These are phyloP conservation scores for Plutomurus gul DNA, from an alignment of 1,140 invertebrate genomes.

Conservation along the genomic window DNA sequence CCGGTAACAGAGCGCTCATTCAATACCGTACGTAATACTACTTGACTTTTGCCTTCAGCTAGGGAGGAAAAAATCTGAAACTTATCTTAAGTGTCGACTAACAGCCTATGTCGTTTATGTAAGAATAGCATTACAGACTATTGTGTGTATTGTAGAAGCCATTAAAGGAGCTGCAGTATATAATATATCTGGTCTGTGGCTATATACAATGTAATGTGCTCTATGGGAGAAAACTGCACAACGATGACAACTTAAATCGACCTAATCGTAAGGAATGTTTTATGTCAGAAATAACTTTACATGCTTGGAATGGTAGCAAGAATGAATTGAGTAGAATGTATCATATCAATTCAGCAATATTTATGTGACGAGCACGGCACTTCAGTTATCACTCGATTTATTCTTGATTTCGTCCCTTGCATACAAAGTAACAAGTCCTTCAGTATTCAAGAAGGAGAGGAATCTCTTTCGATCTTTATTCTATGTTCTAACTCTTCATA, in stretches of 20 bases:
- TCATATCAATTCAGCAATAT: constrained; percentile 25
- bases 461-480: neutral
- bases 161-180: neutral
- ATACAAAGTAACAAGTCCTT: constrained; percentile 21
- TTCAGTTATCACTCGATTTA: constrained; percentile 29
- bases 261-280: constrained; percentile 12
- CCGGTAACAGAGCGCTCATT: too few species aligned
- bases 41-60: too few species aligned
- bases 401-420: constrained; percentile 28
- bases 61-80: too few species aligned
- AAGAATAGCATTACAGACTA: neutral
- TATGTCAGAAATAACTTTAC: constrained; percentile 21
- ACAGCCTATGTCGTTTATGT: neutral
- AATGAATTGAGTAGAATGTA: constrained; percentile 30
- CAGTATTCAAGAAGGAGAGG: constrained; percentile 15
- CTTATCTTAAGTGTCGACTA: too few species aligned
- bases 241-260: neutral
- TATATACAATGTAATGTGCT: neutral
- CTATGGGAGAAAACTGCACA: neutral
- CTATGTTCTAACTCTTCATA: too few species aligned
- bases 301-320: constrained; percentile 28
- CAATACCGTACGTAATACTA: too few species aligned
- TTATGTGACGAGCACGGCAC: constrained; percentile 27
- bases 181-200: neutral
- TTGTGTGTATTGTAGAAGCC: neutral